Evolutionary conservation across 2,113 vertebrate genomes (phyloP), one percentile per base, ranked within the genome.

Genomic region (Psephotus haematonotus): DNA sequence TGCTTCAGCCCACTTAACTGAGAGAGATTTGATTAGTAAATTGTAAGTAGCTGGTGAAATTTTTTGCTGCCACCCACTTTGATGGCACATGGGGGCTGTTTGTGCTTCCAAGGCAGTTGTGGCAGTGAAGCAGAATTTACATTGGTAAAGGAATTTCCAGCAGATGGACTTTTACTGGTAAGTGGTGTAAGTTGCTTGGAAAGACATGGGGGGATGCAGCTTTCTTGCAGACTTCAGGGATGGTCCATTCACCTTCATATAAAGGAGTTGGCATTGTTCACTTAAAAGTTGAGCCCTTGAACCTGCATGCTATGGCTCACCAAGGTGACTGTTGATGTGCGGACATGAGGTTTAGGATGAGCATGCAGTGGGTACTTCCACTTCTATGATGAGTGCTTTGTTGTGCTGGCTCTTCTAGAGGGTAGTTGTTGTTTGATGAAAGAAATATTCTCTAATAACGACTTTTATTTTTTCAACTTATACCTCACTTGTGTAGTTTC

Each of bases 11-110:
- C 5, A 10, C 49, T 94, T 68, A 52, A 10, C 49, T 16, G 13
- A 22, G 50, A 55, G 57, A 63, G n/a, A 4, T 44, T 72, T 69
- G 35, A 10, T 22, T 49, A 20, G 43, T 74, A 47, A 70, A 69
- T 23, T 50, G 3, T 24, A 47, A 0, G 0, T 33, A 37, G 19
- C 35, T 81, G 52, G 35, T 60, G 59, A 69, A 53, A 44, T 53
- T 59, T 44, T 15, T 29, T 75, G 82, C 82, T 84, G 57, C 43
- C 23, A 13, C 41, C 67, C 12, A 1, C 46, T 71, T 35, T 37
- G 46, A 13, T 52, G 63, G 52, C 68, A 41, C 1, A 0, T 15
- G 53, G 12, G 33, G 8, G 18, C 15, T 0, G 0, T 44, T 75
- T 31, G 39, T 83, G 16, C 28, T 79, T 77, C 7, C n/a, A 35